Percentiles rank a stretch among this genome's conserved stretches.
phyloP scores from a whole-genome alignment of 2,797 vertebrate species.

The Notolabrus celidotus region DNA sequence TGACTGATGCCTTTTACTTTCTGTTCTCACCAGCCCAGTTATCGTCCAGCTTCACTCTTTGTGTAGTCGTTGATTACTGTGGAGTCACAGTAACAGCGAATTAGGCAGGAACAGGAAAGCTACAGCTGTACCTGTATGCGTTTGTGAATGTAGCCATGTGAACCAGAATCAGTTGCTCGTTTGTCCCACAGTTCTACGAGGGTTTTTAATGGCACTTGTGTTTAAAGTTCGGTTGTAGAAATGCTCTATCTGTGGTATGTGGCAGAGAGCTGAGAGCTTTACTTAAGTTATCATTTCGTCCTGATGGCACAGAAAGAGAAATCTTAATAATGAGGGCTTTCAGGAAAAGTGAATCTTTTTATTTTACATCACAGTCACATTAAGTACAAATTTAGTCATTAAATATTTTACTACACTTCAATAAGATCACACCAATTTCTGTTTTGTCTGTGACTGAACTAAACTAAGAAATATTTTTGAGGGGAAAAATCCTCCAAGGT shows the following conservation, averaged over 20 bases:
- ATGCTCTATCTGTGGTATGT: background rate
- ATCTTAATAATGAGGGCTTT: background rate
- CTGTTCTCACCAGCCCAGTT: background rate
- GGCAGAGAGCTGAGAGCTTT: slow-evolving; percentile 1
- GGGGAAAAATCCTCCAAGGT: slow-evolving; percentile 31
- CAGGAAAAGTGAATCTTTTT: background rate
- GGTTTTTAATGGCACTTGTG: slow-evolving; percentile 14
- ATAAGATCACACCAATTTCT: background rate
- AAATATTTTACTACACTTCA: slow-evolving; percentile 9
- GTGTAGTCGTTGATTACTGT: slow-evolving; percentile 5
- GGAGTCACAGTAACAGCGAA: slow-evolving; percentile 10
- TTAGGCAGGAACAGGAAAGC: slow-evolving; percentile 2
- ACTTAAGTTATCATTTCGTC: background rate
- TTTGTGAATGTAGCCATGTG: background rate
- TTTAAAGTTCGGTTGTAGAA: slow-evolving; percentile 19
- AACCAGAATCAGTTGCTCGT: slow-evolving; percentile 14
- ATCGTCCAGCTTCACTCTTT: slow-evolving; percentile 7
- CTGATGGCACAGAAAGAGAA: background rate
- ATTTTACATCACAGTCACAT: slow-evolving; percentile 7
- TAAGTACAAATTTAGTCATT: background rate
- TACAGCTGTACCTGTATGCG: slow-evolving; percentile 8
- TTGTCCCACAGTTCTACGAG: background rate
- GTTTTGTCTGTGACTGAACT: slow-evolving; percentile 11
- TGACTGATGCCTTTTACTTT: background rate
- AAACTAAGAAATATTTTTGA: background rate